Percentiles rank a stretch among this genome's conserved stretches.
Evolutionary conservation across 2,113 vertebrate species (phyloP).

Genomic region (Aegotheles bennettii): DNA sequence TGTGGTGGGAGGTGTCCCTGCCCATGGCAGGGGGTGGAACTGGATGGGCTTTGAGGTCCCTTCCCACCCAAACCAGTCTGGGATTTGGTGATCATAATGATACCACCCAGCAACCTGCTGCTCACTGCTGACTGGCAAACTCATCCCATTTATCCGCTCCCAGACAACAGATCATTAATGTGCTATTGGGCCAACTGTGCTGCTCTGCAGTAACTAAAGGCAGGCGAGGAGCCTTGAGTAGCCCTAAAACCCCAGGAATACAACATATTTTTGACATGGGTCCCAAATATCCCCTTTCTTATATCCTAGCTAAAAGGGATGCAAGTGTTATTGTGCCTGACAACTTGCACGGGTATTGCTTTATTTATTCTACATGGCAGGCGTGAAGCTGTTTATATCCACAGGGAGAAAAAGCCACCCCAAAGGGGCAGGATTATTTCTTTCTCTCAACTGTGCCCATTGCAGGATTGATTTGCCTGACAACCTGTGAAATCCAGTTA

Average conservation of each 20-base stretch:
- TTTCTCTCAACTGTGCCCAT: background rate
- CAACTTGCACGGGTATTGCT: background rate
- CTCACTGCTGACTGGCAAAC: too few relatives aligned
- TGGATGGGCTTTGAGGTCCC: too few relatives aligned
- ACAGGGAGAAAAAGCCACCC: background rate
- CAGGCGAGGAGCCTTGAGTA: background rate
- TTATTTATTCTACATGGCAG: background rate
- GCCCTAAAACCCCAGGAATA: background rate
- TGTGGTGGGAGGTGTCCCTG: too few relatives aligned
- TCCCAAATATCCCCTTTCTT: background rate
- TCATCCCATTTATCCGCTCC: background rate
- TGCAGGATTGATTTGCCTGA: background rate
- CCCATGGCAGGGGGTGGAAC: too few relatives aligned
- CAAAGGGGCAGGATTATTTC: background rate
- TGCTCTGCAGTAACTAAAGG: background rate
- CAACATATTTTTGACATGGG: background rate
- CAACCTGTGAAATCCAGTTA: background rate
- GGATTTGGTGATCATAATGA: too few relatives aligned
- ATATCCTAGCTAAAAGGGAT: background rate
- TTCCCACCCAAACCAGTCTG: too few relatives aligned
- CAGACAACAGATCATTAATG: background rate
- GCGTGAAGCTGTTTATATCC: background rate
- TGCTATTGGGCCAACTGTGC: background rate
- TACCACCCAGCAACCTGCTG: too few relatives aligned
- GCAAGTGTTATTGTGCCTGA: rapidly evolving